Conservation (phyloP, 2,113 vertebrate genomes). For the Notothenia rossii region DNA sequence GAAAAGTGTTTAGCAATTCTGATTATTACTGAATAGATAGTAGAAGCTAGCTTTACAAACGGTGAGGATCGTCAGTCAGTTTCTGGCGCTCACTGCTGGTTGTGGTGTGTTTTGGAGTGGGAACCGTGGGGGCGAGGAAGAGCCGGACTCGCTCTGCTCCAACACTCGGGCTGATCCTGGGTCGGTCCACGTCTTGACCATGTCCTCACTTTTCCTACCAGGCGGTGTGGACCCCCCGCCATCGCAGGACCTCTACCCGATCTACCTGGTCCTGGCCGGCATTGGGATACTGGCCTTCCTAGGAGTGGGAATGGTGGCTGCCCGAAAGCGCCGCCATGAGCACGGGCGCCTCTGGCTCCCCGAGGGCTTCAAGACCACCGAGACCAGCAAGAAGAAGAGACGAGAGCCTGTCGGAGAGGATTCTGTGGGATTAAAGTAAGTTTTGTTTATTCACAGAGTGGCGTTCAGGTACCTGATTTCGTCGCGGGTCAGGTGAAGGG, state of each 20-base stretch:
- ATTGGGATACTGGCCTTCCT: constrained; percentile 87
- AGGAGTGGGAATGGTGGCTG: constrained; percentile 91
- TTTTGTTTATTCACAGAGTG: constrained; percentile 54
- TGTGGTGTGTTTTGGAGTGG: constrained; percentile 45
- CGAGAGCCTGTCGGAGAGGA: constrained; percentile 96
- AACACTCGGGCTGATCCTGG: constrained; percentile 60
- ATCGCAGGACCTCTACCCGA: constrained; percentile 82
- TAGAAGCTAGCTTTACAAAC: constrained; percentile 82
- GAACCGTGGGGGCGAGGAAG: constrained; percentile 44
- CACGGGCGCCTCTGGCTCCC: constrained; percentile 99
- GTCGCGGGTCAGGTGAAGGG: constrained; percentile 28
- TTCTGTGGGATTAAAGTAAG: constrained; percentile 97
- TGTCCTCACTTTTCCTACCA: constrained; percentile 76
- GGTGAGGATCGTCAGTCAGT: constrained; percentile 59
- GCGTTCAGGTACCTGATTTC: neutral
- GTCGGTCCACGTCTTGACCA: constrained; percentile 57
- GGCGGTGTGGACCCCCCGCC: constrained; percentile 83
- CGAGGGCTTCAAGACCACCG: constrained; percentile 96
- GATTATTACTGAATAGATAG: constrained; percentile 90
- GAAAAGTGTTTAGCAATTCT: constrained; percentile 89
- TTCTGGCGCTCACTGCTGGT: constrained; percentile 46
- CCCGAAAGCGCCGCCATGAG: constrained; percentile 93
- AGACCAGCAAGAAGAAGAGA: constrained; percentile 97
- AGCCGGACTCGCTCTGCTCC: constrained; percentile 68
- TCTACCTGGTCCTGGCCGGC: constrained; percentile 87